Evolutionary conservation across 2,113 vertebrate species (phyloP), one percentile per base, ranked within the genome.

Genomic region (Eurystomus gularis): DNA sequence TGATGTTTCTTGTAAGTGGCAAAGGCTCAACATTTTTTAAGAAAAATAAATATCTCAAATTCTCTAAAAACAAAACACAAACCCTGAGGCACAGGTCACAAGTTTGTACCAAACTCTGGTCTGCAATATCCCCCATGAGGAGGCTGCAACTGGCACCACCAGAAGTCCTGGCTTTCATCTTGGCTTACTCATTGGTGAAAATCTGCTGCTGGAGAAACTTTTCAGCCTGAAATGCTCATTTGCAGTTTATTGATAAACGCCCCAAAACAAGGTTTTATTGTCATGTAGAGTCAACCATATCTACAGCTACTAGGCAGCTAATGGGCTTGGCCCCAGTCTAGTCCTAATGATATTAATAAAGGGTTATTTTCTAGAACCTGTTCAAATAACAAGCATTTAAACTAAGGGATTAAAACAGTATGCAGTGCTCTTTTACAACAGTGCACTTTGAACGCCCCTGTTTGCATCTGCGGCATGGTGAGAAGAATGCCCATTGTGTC

Each of bases 351-450:
- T 28, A 81, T 85, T 58, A 93, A 71, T 60, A 86, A 92, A 58
- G 69, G 51, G 85, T 5, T 89, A 76, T 79, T 96, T 93, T 88
- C 57, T n/a, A 83, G 92, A 88, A 65, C 75, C 81, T 62, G 87
- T 62, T 65, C 60, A 78, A 91, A 88, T 52, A 94, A 52, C 69
- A 72, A 75, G 23, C 65, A 52, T 72, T 82, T 86, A 68, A 95
- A 69, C 19, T 0, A 12, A 72, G 61, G 52, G 85, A 94, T 92
- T 72, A 93, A 25, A 83, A 60, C 68, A 20, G 69, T 51, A 25
- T 31, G 40, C 37, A 61, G 40, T 14, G 64, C 51, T 68, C 28
- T 49, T 81, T 92, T 65, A 78, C 73, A 44, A 24, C 72, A 52
- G 40, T 4, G 14, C 35, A 11, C 79, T 65, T 35, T 54, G 81